These are phyloP conservation scores for Rhincodon typus DNA, from an alignment of 2,797 vertebrate genomes.

Conservation along the genomic window DNA sequence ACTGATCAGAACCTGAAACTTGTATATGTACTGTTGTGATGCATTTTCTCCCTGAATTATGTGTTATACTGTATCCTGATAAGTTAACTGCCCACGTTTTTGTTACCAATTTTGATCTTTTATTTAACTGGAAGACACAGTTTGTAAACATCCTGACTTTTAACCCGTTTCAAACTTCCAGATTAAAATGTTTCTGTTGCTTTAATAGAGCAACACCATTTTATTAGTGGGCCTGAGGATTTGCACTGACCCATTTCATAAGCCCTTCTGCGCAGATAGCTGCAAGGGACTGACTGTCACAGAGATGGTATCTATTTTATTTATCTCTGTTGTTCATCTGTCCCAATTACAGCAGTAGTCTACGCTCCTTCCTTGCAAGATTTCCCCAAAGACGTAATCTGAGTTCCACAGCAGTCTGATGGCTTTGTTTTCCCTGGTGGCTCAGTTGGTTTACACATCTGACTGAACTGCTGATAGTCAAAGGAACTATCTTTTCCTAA, in stretches of 20 bases:
- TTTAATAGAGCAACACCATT: not conserved
- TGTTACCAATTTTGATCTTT: not conserved
- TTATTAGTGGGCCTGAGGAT: not conserved
- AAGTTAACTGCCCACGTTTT: not conserved
- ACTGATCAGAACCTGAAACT: not conserved
- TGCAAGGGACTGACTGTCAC: not conserved
- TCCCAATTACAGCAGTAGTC: constrained; percentile 16
- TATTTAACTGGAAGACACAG: not conserved
- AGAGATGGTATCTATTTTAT: constrained; percentile 6
- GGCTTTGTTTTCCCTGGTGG: constrained; percentile 30
- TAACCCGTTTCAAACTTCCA: not conserved
- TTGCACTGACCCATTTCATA: constrained; percentile 22
- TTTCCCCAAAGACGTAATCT: constrained; percentile 27
- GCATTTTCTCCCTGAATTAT: not conserved
- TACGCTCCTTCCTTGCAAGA: constrained; percentile 16
- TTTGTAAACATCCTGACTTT: not conserved
- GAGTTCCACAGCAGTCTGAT: constrained; percentile 17
- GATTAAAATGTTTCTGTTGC: not conserved
- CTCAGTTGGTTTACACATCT: constrained; percentile 15
- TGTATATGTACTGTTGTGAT: not conserved
- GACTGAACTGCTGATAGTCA: not conserved
- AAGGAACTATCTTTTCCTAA: not conserved
- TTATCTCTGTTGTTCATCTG: constrained; percentile 5
- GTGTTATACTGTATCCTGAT: not conserved
- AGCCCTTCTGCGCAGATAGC: not conserved